Evolutionary conservation across 2,113 vertebrate genomes (phyloP), one percentile per base, ranked within the genome.

Genomic region (Oreotragus oreotragus): DNA sequence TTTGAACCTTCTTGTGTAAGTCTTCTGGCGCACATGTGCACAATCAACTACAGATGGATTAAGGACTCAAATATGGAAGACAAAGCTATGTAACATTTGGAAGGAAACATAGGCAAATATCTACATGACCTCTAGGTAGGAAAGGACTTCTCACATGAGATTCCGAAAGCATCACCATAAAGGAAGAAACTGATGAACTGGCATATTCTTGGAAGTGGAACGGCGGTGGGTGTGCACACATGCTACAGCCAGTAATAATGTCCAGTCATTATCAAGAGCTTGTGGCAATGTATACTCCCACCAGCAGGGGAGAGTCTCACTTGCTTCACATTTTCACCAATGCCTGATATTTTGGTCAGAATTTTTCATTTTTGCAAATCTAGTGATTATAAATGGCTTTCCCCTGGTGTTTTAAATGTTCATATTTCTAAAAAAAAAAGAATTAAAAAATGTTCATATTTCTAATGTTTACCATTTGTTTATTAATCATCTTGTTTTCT

Each of bases 371-470:
- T 88, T 85, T 51, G 30, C n/a, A 90, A 91, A 89, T 77, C 73
- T 36, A 55, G 43, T 58, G 3, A 39, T 25, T 57, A 49, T n/a
- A 47, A 60, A 45, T 36, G 64, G 21, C 10, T 77, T 92, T 89
- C 60, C 15, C 83, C 33, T 89, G 39, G 11, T 39, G 30, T 76
- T 95, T 86, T 36, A 91, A 88, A 90, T 70, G 43, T 88, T 7
- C 33, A 27, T 66, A 85, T 91, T 84, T 77, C 7, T 84, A 62
- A 91, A n/a, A n/a, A n/a, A n/a, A n/a, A n/a, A n/a, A n/a, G n/a
- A n/a, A n/a, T n/a, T n/a, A n/a, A n/a, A n/a, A 91, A 88, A 90
- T 70, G 43, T 88, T 7, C 33, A 27, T 66, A 85, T 91, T 84
- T 77, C 7, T 84, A 62, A 91, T 27, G 16, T 16, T 27, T 87